Base-by-base conservation (phyloP, 1,140 invertebrate genomes). In the Penaeus japonicus region DNA sequence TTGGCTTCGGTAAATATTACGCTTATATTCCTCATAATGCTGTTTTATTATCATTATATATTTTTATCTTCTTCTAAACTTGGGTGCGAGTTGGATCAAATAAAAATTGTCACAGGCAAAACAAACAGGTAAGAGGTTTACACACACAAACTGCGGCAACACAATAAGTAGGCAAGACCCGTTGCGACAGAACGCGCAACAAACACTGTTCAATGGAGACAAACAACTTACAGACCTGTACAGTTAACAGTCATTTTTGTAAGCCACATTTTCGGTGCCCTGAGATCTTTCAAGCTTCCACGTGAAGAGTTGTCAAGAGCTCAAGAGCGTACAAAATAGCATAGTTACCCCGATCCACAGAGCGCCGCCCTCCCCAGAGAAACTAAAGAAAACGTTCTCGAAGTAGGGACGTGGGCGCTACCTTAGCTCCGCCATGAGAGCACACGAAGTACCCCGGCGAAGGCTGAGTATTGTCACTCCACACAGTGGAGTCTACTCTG, bases 241-340 rank as follows among this genome's bases (percentile, higher is more conserved):
- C 87, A 88, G 47, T 88, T 83, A 88, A 84, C 81, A 88, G 81
- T 88, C 81, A 83, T 20, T 82, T 87, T 75, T 83, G 80, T 88
- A 88, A 88, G 87, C 87, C 87, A 88, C 87, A 88, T 88, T 73
- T 75, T 88, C 87, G 87, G 87, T 88, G 87, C 87, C 87, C 87
- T 88, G 87, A 88, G 87, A 88, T 88, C 87, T 88, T 88, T 88
- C 87, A 88, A 88, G 87, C 87, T 88, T 88, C 87, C 87, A 88
- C 87, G 87, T 88, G 87, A 88, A 88, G 87, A 88, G 87, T 88
- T 88, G 80, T 88, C 87, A 88, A 88, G 87, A 88, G 47, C 80
- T 88, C 87, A 84, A 88, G 87, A 88, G 87, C 87, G 81, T 88
- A 88, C 87, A 88, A 88, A 88, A 88, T 88, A 88, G 87, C 87